A percentile compares a stretch with the other conserved stretches of the same genome.
These are phyloP conservation scores for Noctilio leporinus DNA, from an alignment of 2,113 vertebrate species.

Conservation along the genomic window DNA sequence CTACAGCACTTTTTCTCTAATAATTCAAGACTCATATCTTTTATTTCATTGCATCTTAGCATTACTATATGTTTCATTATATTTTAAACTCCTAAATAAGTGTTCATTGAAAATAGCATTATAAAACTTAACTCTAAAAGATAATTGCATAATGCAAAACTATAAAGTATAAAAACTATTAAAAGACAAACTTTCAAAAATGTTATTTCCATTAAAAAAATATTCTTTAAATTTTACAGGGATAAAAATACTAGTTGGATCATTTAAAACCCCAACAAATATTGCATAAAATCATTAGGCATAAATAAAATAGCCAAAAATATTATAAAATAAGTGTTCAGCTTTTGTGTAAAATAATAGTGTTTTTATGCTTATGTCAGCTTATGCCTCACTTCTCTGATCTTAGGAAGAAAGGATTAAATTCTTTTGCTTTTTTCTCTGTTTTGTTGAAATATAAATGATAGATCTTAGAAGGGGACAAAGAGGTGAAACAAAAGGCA, in stretches of 20 bases:
- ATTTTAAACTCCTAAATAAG: slow-evolving; percentile 25
- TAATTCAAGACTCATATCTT: background rate
- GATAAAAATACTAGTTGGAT: background rate
- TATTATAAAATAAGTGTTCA: background rate
- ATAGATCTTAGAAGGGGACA: background rate
- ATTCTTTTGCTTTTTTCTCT: slow-evolving; percentile 4
- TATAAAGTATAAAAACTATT: background rate
- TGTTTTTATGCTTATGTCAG: background rate
- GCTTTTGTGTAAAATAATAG: slow-evolving; percentile 25
- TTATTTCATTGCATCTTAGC: slow-evolving; percentile 2
- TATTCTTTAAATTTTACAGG: slow-evolving; percentile 27
- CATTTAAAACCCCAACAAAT: background rate
- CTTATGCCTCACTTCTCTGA: background rate
- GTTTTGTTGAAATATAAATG: slow-evolving; percentile 28
- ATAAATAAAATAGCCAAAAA: slow-evolving; percentile 27
- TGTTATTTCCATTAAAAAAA: background rate
- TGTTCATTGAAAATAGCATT: slow-evolving; percentile 7
- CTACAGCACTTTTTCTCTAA: background rate
- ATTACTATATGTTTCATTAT: background rate
- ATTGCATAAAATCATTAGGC: background rate
- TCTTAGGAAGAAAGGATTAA: slow-evolving; percentile 34
- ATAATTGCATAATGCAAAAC: background rate
- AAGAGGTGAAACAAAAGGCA: background rate
- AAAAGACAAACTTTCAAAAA: background rate
- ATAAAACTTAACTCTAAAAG: slow-evolving; percentile 20